Conservation (phyloP, 37 sponge, comb jelly and placozoan genomes). For the Agelas oroides region DNA sequence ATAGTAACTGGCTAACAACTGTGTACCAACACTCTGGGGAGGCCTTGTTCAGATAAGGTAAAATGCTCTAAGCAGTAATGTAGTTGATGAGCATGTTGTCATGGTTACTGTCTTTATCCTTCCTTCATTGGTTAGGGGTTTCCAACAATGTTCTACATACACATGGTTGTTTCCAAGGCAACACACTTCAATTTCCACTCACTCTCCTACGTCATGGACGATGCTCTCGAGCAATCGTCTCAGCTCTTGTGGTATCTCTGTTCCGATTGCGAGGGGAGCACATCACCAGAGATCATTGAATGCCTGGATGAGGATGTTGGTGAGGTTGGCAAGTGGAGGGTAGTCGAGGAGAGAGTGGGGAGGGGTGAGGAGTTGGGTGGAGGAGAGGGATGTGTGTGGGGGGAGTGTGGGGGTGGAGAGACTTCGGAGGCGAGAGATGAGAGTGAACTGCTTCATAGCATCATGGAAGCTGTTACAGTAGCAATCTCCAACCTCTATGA, state of each 20-base stretch:
- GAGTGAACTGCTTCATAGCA: slow-evolving; percentile 69
- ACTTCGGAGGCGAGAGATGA: slow-evolving; percentile 28
- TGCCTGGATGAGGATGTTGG: slow-evolving; percentile 61
- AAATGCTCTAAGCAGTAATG: too few relatives aligned
- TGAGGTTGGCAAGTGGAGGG: slow-evolving; percentile 54
- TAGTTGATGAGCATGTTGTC: too few relatives aligned
- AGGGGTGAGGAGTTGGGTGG: slow-evolving; percentile 41
- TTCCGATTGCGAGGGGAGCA: slow-evolving; percentile 76
- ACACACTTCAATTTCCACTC: too few relatives aligned
- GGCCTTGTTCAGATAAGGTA: too few relatives aligned
- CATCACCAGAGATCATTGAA: slow-evolving; percentile 86
- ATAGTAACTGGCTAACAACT: too few relatives aligned
- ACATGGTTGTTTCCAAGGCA: too few relatives aligned
- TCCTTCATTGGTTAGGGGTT: too few relatives aligned
- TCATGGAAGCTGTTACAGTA: slow-evolving; percentile 84
- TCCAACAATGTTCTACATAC: too few relatives aligned
- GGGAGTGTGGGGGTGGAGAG: slow-evolving; percentile 34
- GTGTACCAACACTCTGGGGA: too few relatives aligned
- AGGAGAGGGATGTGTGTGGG: slow-evolving; percentile 18
- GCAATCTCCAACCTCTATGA: too few relatives aligned
- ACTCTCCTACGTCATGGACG: slow-evolving; percentile 67
- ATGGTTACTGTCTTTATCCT: too few relatives aligned
- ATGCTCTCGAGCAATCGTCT: slow-evolving; percentile 55
- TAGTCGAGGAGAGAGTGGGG: slow-evolving; percentile 67
- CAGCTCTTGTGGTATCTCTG: slow-evolving; percentile 58